phyloP scores from a whole-genome alignment of 2,888 invertebrate species.

The Leptothorax acervorum region DNA sequence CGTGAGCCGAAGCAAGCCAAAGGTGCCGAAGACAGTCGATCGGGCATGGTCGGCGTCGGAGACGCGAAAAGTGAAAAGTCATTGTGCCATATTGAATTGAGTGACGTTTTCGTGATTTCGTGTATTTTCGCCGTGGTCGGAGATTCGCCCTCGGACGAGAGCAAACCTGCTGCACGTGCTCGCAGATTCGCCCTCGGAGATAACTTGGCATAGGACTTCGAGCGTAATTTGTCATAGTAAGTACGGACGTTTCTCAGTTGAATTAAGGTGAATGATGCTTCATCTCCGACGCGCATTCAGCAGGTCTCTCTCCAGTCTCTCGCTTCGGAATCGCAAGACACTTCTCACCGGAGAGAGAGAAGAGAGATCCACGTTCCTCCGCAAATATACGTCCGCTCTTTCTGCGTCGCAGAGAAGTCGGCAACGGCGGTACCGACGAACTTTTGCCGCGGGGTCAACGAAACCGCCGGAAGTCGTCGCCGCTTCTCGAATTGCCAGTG shows the following conservation, averaged over 20 bases:
- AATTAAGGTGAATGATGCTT: slow-evolving; percentile 16
- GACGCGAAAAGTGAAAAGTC: too few relatives aligned
- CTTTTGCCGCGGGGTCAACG: slow-evolving; percentile 81
- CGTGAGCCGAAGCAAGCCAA: too few relatives aligned
- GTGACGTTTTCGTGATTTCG: too few relatives aligned
- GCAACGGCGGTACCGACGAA: slow-evolving; percentile 62
- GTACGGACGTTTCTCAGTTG: neutral
- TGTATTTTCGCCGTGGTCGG: too few relatives aligned
- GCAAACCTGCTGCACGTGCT: too few relatives aligned
- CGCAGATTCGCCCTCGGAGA: too few relatives aligned
- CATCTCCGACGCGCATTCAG: slow-evolving; percentile 9
- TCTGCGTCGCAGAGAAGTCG: slow-evolving; percentile 62
- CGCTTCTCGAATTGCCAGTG: slow-evolving; percentile 77
- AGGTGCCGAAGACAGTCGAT: too few relatives aligned
- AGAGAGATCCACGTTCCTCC: slow-evolving; percentile 12
- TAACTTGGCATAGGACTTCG: too few relatives aligned
- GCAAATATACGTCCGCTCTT: slow-evolving; percentile 58
- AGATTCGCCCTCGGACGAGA: too few relatives aligned
- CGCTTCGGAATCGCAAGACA: slow-evolving; percentile 19
- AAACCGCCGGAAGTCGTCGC: slow-evolving; percentile 83
- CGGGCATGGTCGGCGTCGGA: too few relatives aligned
- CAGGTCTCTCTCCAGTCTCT: slow-evolving; percentile 8
- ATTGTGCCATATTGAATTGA: too few relatives aligned
- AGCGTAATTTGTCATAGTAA: too few relatives aligned
- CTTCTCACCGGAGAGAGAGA: neutral